These are phyloP conservation scores for Girardia tigrina DNA, from an alignment of 2,888 invertebrate species.

Conservation along the genomic window DNA sequence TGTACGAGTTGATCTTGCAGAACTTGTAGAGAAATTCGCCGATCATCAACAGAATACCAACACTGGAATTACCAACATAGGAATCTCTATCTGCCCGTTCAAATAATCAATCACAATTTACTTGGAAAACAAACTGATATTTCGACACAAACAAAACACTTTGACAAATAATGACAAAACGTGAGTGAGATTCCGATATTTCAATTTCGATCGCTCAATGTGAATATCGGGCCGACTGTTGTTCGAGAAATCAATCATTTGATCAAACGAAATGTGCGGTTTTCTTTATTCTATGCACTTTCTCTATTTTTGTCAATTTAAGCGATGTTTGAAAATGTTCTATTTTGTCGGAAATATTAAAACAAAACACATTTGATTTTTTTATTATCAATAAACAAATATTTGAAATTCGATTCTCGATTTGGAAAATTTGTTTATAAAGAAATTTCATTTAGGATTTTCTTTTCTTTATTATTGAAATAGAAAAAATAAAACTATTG, in stretches of 20 bases:
- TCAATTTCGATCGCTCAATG: background rate
- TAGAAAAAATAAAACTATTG: no score
- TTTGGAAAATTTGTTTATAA: no score
- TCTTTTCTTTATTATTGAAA: no score
- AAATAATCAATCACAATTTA: background rate
- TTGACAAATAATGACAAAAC: background rate
- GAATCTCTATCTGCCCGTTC: no score
- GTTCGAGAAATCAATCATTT: background rate
- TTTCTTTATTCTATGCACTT: background rate
- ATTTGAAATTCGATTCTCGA: no score
- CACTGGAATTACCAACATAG: no score
- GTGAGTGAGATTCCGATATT: background rate
- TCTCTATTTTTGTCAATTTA: no score
- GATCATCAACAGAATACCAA: background rate
- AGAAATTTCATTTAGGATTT: no score
- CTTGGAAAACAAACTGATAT: constrained; percentile 1
- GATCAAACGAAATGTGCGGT: no score
- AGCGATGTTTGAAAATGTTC: background rate
- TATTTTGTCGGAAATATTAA: background rate
- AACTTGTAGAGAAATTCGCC: constrained; percentile 10
- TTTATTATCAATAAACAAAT: no score
- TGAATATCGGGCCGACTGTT: background rate
- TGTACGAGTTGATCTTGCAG: constrained; percentile 1
- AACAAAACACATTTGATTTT: no score
- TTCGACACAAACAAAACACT: constrained; percentile 1